Conservation (phyloP, 2,797 vertebrate species). For the Lindbergichthys nudifrons region DNA sequence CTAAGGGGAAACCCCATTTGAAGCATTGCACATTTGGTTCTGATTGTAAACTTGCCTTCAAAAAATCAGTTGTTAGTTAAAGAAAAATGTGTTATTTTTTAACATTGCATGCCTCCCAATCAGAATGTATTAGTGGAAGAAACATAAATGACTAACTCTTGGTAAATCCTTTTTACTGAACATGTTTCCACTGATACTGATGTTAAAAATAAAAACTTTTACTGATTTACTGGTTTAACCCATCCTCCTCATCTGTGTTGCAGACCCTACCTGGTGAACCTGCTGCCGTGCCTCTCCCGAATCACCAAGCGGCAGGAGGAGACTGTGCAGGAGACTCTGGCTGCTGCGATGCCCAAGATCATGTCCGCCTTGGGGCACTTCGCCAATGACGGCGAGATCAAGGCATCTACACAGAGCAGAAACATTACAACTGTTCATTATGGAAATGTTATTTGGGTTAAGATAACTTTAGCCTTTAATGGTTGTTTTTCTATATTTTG, state of each 20-base stretch:
- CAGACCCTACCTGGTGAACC: conserved; percentile 96
- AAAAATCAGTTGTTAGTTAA: not conserved
- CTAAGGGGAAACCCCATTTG: not conserved
- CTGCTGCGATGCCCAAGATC: conserved; percentile 94
- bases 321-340: conserved; percentile 94
- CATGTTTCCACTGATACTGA: too few relatives aligned
- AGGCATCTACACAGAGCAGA: conserved; percentile 83
- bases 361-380: conserved; percentile 95
- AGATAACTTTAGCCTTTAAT: not conserved
- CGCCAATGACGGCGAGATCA: conserved; percentile 96
- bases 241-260: not conserved
- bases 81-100: too few relatives aligned
- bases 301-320: conserved; percentile 95
- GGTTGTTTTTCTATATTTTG: not conserved
- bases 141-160: not conserved
- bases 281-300: conserved; percentile 93
- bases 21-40: not conserved
- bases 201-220: too few relatives aligned
- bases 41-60: not conserved
- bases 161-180: too few relatives aligned
- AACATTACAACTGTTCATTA: not conserved
- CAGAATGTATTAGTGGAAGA: too few relatives aligned
- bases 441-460: too few relatives aligned
- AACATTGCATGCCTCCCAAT: not conserved
- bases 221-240: not conserved